Conservation (phyloP, 2,113 vertebrate genomes). For the Pachyramphus minor region DNA sequence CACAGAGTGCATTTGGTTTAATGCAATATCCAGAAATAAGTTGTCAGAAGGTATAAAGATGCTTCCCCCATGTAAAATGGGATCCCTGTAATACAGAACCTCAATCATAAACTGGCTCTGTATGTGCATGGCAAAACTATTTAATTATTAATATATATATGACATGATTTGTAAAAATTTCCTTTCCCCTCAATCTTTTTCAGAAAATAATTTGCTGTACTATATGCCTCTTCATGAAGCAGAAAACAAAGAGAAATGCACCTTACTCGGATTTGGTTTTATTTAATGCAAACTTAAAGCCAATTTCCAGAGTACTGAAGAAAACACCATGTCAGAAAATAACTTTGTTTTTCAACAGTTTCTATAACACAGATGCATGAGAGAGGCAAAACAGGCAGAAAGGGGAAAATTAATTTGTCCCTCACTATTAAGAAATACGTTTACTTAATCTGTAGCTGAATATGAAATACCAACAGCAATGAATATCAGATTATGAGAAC, state of each 20-base stretch:
- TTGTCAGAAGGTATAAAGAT: not conserved
- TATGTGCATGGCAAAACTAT: not conserved
- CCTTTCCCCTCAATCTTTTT: not conserved
- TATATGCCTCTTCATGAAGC: not conserved
- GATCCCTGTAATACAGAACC: not conserved
- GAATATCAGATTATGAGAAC: not conserved
- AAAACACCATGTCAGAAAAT: not conserved
- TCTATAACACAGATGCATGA: not conserved
- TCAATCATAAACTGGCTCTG: accelerated
- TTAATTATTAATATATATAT: not conserved
- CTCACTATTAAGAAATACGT: not conserved
- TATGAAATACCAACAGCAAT: not conserved
- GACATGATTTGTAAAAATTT: not conserved
- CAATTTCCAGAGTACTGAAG: not conserved
- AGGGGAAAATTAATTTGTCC: not conserved
- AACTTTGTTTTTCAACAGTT: not conserved
- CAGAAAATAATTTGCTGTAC: not conserved
- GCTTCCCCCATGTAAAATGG: not conserved
- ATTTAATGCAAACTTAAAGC: not conserved
- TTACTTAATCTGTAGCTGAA: not conserved
- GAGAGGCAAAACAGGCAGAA: not conserved
- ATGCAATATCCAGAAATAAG: not conserved
- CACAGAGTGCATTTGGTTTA: not conserved
- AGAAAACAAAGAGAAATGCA: not conserved
- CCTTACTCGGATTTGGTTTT: not conserved